These are phyloP conservation scores for Spheniscus humboldti DNA, from an alignment of 2,797 vertebrate species.

Conservation along the genomic window DNA sequence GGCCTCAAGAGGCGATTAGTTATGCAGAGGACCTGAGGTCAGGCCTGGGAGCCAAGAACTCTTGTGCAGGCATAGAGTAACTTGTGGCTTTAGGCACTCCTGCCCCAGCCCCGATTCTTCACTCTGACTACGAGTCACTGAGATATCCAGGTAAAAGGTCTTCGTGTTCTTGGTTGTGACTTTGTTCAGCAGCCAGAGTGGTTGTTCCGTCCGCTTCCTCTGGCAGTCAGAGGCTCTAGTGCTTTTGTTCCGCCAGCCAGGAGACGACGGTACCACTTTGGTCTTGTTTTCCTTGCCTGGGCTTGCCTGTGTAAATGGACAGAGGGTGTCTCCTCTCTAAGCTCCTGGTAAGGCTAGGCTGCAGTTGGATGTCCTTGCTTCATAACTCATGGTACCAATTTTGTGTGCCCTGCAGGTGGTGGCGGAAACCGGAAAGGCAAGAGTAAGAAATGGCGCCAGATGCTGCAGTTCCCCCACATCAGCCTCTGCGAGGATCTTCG, in stretches of 20 bases:
- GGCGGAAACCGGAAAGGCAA: slow-evolving; percentile 96
- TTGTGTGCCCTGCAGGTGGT: slow-evolving; percentile 80
- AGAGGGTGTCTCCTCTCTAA: not conserved
- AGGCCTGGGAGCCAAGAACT: not conserved
- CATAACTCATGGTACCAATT: not conserved
- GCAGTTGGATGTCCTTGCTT: not conserved
- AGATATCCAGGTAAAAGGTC: not conserved
- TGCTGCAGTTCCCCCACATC: slow-evolving; percentile 96
- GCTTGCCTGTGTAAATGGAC: not conserved
- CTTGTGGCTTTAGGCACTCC: not conserved
- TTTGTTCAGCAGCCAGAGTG: not conserved
- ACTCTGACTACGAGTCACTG: not conserved
- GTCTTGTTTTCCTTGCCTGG: not conserved
- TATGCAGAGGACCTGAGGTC: not conserved
- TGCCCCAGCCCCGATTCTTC: not conserved
- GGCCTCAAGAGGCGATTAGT: not conserved
- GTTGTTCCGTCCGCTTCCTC: not conserved
- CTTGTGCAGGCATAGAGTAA: not conserved
- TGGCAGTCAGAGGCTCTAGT: not conserved
- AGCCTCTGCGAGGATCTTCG: slow-evolving; percentile 94
- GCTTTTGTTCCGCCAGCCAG: not conserved
- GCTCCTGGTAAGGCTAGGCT: not conserved
- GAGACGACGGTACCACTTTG: accelerated
- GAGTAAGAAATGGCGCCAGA: slow-evolving; percentile 99
- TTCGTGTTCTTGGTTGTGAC: not conserved